Percentiles rank a stretch among this genome's conserved stretches.
Evolutionary conservation across 35 echinoderm and acorn worm genomes (phyloP).

Genomic region (Apostichopus californicus): DNA sequence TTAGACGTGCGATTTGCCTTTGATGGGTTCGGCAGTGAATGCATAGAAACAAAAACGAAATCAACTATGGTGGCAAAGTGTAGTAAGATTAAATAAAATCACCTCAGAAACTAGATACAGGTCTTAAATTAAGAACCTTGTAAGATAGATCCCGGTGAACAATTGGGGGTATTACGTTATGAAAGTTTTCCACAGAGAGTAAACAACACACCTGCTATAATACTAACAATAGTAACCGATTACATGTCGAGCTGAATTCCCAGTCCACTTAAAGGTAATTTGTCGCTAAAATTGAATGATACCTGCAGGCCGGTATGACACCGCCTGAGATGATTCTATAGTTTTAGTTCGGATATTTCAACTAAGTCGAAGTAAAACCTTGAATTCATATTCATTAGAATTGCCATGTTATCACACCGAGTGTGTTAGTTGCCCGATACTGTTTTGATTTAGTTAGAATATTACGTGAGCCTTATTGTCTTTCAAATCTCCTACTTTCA

Average conservation of each 20-base stretch:
- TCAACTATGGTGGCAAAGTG: slow-evolving; percentile 39
- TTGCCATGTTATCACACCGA: too few species aligned
- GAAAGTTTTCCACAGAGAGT: slow-evolving; percentile 7
- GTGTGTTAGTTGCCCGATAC: too few species aligned
- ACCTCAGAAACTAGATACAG: slow-evolving; percentile 27
- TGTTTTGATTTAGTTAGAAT: too few species aligned
- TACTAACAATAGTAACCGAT: slow-evolving; percentile 26
- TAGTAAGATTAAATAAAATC: slow-evolving; percentile 45
- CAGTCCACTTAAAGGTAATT: slow-evolving; percentile 34
- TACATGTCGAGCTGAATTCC: slow-evolving; percentile 38
- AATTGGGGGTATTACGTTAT: neutral
- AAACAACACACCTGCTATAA: slow-evolving; percentile 23
- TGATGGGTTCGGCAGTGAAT: slow-evolving; percentile 16
- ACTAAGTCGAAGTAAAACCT: too few species aligned
- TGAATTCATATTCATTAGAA: too few species aligned
- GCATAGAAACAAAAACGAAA: neutral
- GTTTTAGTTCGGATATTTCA: too few species aligned
- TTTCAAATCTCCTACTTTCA: too few species aligned
- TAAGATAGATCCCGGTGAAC: neutral
- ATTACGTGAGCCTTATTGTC: too few species aligned
- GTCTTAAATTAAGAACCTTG: neutral
- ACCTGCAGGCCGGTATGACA: neutral
- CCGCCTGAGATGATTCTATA: neutral
- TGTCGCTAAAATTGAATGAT: slow-evolving; percentile 32
- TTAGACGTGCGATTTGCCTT: slow-evolving; percentile 10